Base-by-base conservation (phyloP, 2,888 invertebrate genomes). In the Cerceris rybyensis region DNA sequence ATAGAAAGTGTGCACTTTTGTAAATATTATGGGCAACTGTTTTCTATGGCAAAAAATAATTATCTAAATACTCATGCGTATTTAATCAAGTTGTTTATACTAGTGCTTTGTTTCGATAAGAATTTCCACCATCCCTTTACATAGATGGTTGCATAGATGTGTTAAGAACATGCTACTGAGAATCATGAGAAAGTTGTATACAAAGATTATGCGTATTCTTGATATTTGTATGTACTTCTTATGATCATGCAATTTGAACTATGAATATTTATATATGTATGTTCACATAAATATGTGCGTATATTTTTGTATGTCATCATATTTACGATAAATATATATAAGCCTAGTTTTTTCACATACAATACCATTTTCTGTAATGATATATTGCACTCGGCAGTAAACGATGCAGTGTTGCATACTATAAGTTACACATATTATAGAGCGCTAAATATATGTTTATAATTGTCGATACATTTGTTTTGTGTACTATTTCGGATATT, bases 1-100 rank as follows among this genome's bases (percentile, higher is more conserved):
- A 41, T 72, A 75, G 65, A 76, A 70, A 77, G 61, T 28, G 39
- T 58, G 52, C 58, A 61, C 58, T 80, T 67, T 7, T 83, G 78
- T 84, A 83, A 83, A 83, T 84, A 81, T 28, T 75, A 76, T 60
- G 16, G 14, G 41, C 71, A 76, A 61, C 63, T 80, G 61, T 65
- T 82, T 69, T 75, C 55, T 64, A 71, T 17, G 79, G 55, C 54
- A 46, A 73, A 28, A 28, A 63, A 69, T 52, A 16, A 61, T 78
- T 76, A 69, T 67, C 78, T 70, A 57, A 65, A 70, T 77, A 80
- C 71, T 76, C 70, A 14, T 59, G 43, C 68, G 49, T 59, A 43
- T 64, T 43, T 64, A 68, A 71, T 72, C 65, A 60, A 71, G 17
- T 11, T 75, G 49, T 70, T 50, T 50, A 60, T 16, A 67, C 52